Percentiles rank a stretch among this genome's conserved stretches.
These are phyloP conservation scores for Notamacropus eugenii DNA, from an alignment of 2,797 vertebrate genomes.

Conservation along the genomic window DNA sequence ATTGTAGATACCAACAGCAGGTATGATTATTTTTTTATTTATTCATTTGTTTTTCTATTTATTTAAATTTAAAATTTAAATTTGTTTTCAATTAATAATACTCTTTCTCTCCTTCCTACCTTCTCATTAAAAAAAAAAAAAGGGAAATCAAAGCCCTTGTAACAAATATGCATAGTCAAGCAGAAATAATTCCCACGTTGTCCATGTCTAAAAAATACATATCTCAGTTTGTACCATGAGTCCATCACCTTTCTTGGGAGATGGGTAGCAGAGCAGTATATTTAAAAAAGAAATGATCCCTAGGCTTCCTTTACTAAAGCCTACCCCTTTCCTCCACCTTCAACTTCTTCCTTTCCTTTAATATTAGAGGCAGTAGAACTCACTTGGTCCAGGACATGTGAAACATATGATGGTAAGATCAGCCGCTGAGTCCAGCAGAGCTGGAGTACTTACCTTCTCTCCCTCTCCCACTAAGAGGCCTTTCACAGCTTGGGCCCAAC, in stretches of 20 bases:
- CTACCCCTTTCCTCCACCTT: not conserved
- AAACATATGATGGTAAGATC: not conserved
- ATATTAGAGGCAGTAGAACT: not conserved
- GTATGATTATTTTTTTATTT: not conserved
- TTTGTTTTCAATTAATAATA: not conserved
- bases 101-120: not conserved
- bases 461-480: too few relatives aligned
- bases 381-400: not conserved
- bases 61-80: not conserved
- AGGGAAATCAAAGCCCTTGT: too few relatives aligned
- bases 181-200: not conserved
- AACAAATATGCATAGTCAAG: not conserved
- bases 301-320: not conserved
- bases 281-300: not conserved
- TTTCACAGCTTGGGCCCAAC: too few relatives aligned
- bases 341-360: not conserved
- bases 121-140: not conserved
- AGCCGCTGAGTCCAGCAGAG: too few relatives aligned
- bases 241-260: too few relatives aligned
- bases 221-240: not conserved
- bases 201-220: not conserved
- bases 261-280: not conserved
- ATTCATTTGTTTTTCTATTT: not conserved
- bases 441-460: too few relatives aligned
- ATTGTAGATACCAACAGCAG: not conserved